Base-by-base conservation (phyloP, 2,888 invertebrate genomes). In the Atherix ibis region DNA sequence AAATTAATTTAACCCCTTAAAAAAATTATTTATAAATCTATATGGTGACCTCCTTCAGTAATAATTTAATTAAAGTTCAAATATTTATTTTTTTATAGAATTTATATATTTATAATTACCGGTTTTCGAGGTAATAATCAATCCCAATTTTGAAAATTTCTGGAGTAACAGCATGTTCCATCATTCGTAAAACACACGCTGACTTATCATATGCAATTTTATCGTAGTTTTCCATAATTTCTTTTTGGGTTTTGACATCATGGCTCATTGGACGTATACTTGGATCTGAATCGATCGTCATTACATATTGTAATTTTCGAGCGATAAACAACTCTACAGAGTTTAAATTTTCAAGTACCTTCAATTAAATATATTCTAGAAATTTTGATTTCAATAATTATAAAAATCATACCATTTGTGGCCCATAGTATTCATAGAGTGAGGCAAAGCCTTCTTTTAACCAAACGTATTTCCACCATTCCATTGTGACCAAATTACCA, bases 191-290 rank as follows among this genome's bases (percentile, higher is more conserved):
- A 5, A 51, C 49, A 32, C 41, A 33, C 8, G 40, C 42, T 2
- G 52, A 47, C 71, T 89, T 91, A 28, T 74, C 76, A 51, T 89
- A 91, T 0, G 87, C 84, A 44, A 88, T 87, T 41, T 74, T 68
- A 49, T 83, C 81, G 47, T 84, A 84, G 12, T 81, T 82, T 44
- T 79, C 76, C 35, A 73, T 75, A 30, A 88, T 83, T 57, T 87
- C 84, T 41, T 71, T 72, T 0, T 85, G 85, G 49, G 82, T 76
- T n/a, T 74, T 72, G 4, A 89, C 85, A 48, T 76, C 71, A 3
- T 82, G 73, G 0, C 77, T 79, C 45, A 87, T 76, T 37, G 81
- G 83, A 53, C 84, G 83, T 0, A 82, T 81, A 27, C 80, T 58
- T 2, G 78, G 75, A 45, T 85, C 84, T 5, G 36, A 36, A 19